phyloP scores from a whole-genome alignment of 2,797 vertebrate genomes.

The Schizopygopsis pylzovi region DNA sequence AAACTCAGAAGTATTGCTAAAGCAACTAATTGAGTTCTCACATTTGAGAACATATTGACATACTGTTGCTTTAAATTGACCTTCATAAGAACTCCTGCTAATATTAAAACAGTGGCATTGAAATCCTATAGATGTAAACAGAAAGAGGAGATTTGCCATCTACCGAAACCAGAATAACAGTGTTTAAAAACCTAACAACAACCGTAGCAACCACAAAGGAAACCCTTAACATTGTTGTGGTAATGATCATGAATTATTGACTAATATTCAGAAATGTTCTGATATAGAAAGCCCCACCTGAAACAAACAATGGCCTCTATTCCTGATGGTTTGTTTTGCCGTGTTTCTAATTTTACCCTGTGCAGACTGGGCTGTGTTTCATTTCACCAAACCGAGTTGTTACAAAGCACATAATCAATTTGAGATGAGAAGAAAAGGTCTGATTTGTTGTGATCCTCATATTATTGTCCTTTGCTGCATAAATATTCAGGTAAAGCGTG shows the following conservation, averaged over 20 bases:
- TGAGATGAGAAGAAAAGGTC: conserved; percentile 11
- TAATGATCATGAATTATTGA: neutral
- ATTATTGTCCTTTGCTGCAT: conserved; percentile 15
- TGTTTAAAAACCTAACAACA: neutral
- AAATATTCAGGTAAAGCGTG: conserved; percentile 19
- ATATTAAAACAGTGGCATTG: neutral
- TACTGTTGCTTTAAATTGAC: neutral
- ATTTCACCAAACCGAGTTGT: neutral
- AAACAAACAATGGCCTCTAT: neutral
- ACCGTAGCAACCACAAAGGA: neutral
- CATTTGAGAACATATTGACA: neutral
- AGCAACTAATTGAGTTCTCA: no score
- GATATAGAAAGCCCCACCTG: neutral
- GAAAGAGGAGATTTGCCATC: neutral
- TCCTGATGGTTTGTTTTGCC: neutral
- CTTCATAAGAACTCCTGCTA: neutral
- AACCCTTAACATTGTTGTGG: neutral
- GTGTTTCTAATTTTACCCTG: conserved; percentile 12
- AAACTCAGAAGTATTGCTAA: neutral
- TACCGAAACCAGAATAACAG: neutral
- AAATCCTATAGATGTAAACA: neutral
- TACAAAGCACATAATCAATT: conserved; percentile 26
- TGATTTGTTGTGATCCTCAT: conserved; percentile 38
- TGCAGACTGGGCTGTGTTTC: conserved; percentile 7
- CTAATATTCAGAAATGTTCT: neutral